Percentiles rank a stretch among this genome's conserved stretches.
Conservation (phyloP, 2,888 invertebrate species). For the Pollenia amentaria region DNA sequence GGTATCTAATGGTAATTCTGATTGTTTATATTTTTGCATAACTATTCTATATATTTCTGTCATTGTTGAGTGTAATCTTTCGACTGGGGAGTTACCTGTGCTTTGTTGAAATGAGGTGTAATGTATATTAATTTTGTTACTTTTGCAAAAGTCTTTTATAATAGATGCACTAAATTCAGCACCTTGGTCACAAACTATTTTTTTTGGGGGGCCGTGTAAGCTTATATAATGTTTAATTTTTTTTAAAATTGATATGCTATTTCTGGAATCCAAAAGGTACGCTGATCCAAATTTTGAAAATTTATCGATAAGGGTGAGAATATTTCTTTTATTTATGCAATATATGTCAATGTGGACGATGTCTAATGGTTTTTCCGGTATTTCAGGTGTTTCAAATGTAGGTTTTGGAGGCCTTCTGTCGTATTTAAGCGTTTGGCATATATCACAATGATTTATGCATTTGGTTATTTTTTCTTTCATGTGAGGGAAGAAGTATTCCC, state of each 20-base stretch:
- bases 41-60: slow-evolving; percentile 68
- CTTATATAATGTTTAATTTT: slow-evolving; percentile 64
- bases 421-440: slow-evolving; percentile 60
- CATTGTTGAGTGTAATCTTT: slow-evolving; percentile 58
- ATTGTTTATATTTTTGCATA: slow-evolving; percentile 44
- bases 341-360: slow-evolving; percentile 73
- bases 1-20: slow-evolving; percentile 23
- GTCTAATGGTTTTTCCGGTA: slow-evolving; percentile 67
- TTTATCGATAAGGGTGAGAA: slow-evolving; percentile 64
- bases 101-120: slow-evolving; percentile 70
- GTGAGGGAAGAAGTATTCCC: slow-evolving; percentile 30
- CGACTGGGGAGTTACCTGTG: neutral
- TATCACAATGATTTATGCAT: slow-evolving; percentile 70
- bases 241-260: slow-evolving; percentile 65
- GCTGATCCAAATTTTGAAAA: no score
- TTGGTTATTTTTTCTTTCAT: slow-evolving; percentile 67
- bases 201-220: slow-evolving; percentile 64
- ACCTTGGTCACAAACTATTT: slow-evolving; percentile 66
- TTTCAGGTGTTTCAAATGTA: no score
- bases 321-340: slow-evolving; percentile 63
- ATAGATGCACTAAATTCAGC: slow-evolving; percentile 56
- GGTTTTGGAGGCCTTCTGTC: slow-evolving; percentile 73
- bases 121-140: slow-evolving; percentile 60
- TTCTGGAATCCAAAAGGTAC: slow-evolving; percentile 57
- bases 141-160: slow-evolving; percentile 65